Conservation (phyloP, 2,113 vertebrate species). For the Brachyistius frenatus region DNA sequence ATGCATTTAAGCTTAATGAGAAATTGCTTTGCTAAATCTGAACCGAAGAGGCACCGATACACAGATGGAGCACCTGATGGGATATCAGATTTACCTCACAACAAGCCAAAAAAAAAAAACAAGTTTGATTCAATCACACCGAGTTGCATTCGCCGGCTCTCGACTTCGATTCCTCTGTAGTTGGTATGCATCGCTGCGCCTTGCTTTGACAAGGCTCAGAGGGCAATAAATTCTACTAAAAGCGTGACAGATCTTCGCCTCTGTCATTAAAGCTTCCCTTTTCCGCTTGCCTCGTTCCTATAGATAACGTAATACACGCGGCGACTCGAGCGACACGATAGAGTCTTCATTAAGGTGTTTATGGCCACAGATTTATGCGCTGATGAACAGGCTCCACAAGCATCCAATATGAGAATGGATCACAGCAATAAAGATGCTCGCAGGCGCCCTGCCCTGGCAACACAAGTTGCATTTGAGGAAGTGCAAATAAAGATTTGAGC, state of each 20-base stretch:
- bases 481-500: slow-evolving; percentile 59
- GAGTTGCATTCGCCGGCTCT: slow-evolving; percentile 10
- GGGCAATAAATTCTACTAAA: slow-evolving; percentile 73
- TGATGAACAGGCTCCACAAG: slow-evolving; percentile 52
- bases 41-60: slow-evolving; percentile 4
- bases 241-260: slow-evolving; percentile 67
- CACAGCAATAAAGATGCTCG: slow-evolving; percentile 57
- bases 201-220: slow-evolving; percentile 61
- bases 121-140: slow-evolving; percentile 43
- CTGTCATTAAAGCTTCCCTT: slow-evolving; percentile 65
- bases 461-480: slow-evolving; percentile 55
- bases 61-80: not conserved
- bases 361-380: slow-evolving; percentile 67
- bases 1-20: slow-evolving; percentile 18
- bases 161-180: slow-evolving; percentile 27
- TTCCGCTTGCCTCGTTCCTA: slow-evolving; percentile 43
- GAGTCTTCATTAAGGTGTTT: slow-evolving; percentile 71
- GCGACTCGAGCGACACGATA: slow-evolving; percentile 33
- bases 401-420: slow-evolving; percentile 68
- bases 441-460: not conserved
- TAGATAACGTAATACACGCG: slow-evolving; percentile 50
- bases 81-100: slow-evolving; percentile 40
- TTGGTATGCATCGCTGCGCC: slow-evolving; percentile 65
- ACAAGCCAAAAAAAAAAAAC: slow-evolving; percentile 39
- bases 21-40: slow-evolving; percentile 31